Evolutionary conservation across 2,797 vertebrate species (phyloP), one percentile per base, ranked within the genome.

Genomic region (Hyperoplus immaculatus): DNA sequence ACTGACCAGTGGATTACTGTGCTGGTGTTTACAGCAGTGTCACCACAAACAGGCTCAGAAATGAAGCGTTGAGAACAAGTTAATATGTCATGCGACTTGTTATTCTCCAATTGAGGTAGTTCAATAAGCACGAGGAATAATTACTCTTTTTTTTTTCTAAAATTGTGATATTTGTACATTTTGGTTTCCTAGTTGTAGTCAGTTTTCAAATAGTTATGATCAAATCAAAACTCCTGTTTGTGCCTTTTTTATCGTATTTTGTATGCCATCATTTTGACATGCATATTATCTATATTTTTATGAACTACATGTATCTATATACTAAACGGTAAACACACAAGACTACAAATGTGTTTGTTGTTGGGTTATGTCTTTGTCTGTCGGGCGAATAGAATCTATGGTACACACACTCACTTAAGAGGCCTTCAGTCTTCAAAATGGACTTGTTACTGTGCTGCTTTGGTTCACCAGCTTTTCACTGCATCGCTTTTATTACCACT

Each of bases 341-440:
- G 29, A 29, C 29, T 29, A 56, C n/a, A 21, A 9, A 74, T 55
- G 64, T 68, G 12, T 29, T 29, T 29, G 29, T 29, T 29, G 29
- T 11, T 54, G 56, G 16, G 41, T 39, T 43, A 51, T 58, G 51
- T 55, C 50, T 72, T 59, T 68, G 38, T 61, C 75, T 60, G 62
- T 49, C 55, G 12, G 41, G n/a, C 8, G 60, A 68, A 61, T 21
- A 53, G n/a, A 50, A 70, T 67, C 45, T 56, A 82, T 83, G 90
- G 89, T 90, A 93, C 91, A 86, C 49, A 18, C 47, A 42, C 59
- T 77, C 50, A 29, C 50, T 29, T 63, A 54, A 56, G 49, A 73
- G 36, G 58, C 54, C 41, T 72, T 75, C 6, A 29, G 39, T 62
- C 53, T 45, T 71, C 0, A 61, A 51, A 74, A 41, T 60, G n/a